Evolutionary conservation across 1,140 invertebrate genomes (phyloP).

Genomic region (Leucophenga varia): DNA sequence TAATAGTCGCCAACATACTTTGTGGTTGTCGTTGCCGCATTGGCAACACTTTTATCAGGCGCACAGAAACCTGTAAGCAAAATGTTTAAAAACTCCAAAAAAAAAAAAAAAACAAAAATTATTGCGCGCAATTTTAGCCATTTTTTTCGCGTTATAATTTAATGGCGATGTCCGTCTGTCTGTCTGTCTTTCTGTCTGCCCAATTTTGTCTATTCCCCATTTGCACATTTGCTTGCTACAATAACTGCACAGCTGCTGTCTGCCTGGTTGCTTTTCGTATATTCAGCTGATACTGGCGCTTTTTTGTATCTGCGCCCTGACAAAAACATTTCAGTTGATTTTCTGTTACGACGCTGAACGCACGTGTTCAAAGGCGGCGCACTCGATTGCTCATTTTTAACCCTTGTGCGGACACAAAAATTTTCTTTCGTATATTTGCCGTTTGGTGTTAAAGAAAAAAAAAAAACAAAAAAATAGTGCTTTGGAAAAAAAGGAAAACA

Average conservation of each 20-base stretch:
- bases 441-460: conserved; percentile 4
- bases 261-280: conserved; percentile 20
- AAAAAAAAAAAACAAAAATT: no score
- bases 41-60: conserved; percentile 43
- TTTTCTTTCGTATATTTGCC: background rate
- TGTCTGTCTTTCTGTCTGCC: no score
- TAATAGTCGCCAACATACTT: conserved; percentile 21
- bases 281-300: no score
- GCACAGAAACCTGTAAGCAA: conserved; percentile 36
- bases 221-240: background rate
- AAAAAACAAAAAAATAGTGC: background rate
- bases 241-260: conserved; percentile 18
- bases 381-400: no score
- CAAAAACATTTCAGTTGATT: conserved; percentile 49
- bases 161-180: no score
- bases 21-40: no score
- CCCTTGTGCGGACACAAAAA: background rate
- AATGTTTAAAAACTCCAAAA: no score
- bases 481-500: no score
- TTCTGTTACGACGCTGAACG: conserved; percentile 44
- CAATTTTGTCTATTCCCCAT: conserved; percentile 6
- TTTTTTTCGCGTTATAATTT: no score
- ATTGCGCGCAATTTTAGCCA: no score
- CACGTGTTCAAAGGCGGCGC: conserved; percentile 8
- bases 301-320: no score